Base-by-base conservation (phyloP, 2,113 vertebrate species). In the Xenopus laevis region DNA sequence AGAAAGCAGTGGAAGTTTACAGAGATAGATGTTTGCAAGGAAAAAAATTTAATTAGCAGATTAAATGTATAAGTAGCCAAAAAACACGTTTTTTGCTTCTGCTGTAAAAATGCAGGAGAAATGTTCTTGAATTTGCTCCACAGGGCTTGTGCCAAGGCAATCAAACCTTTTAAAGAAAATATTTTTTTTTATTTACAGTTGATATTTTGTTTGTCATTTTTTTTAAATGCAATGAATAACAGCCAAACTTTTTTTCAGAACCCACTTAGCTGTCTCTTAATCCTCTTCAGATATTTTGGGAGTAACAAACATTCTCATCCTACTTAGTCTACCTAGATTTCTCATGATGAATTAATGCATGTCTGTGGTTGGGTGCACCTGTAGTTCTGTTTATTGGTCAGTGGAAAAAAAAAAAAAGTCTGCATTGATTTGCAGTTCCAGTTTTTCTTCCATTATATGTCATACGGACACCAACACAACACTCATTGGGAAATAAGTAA, bases 331-430 rank as follows among this genome's bases (percentile, higher is more conserved):
- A 89, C 87, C 89, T 92, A 92, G 88, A 92, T 90, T 92, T 89
- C 90, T 96, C 93, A 94, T 94, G 93, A 96, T 93, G 91, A 92
- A 92, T 95, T 94, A 91, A 95, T 98, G 96, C 97, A 99, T 98
- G 97, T 97, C 93, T 74, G 94, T 97, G 94, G 94, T 97, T 94
- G 94, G 93, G 94, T 96, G 93, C 93, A 95, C 92, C 94, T 96
- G 95, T 96, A 92, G 94, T 97, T 94, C 93, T 94, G 95, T 97
- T 94, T 95, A 94, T 96, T 93, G 93, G 94, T 96, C 94, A 96
- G 93, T 97, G 95, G 91, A 94, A 94, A 92, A 80, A 71, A 81
- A 76, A 67, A 84, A 83, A 90, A 92, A 86, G 90, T 94, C 92
- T 94, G 94, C 91, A 87, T 96, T 93, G 94, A 92, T 92, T 77